These are phyloP conservation scores for Sebastes nivosus DNA, from an alignment of 2,797 vertebrate species.

Conservation along the genomic window DNA sequence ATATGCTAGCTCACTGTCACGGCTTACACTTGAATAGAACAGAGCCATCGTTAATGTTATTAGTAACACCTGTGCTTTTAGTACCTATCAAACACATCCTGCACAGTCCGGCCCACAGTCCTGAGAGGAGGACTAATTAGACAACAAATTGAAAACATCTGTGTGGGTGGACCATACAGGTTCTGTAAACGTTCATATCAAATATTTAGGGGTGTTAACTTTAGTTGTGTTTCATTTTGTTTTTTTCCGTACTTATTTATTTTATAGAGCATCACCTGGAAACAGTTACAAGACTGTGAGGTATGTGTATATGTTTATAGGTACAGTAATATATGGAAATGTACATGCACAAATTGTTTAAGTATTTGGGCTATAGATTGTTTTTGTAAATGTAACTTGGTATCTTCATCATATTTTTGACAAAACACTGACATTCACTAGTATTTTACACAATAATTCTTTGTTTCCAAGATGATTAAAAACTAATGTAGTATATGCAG, in stretches of 20 bases:
- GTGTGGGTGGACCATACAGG: neutral
- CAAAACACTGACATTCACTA: neutral
- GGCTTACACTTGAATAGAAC: neutral
- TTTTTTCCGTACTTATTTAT: neutral
- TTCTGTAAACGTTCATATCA: neutral
- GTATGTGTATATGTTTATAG: neutral
- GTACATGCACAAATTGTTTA: neutral
- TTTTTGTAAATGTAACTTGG: neutral
- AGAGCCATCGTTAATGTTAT: neutral
- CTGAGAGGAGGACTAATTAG: neutral
- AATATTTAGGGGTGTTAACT: neutral
- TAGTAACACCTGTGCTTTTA: constrained; percentile 15
- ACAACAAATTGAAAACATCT: neutral
- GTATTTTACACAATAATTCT: neutral
- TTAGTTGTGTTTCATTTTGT: neutral
- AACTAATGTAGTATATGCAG: neutral
- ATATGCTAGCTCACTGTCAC: neutral
- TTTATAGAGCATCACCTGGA: neutral
- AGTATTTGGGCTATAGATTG: neutral
- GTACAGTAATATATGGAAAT: neutral
- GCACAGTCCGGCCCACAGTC: neutral
- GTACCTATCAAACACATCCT: neutral
- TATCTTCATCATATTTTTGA: neutral
- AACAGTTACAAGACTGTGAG: neutral
- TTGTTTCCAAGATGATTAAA: neutral